phyloP scores from a whole-genome alignment of 2,888 invertebrate genomes.

The Nematopogon swammerdamellus region DNA sequence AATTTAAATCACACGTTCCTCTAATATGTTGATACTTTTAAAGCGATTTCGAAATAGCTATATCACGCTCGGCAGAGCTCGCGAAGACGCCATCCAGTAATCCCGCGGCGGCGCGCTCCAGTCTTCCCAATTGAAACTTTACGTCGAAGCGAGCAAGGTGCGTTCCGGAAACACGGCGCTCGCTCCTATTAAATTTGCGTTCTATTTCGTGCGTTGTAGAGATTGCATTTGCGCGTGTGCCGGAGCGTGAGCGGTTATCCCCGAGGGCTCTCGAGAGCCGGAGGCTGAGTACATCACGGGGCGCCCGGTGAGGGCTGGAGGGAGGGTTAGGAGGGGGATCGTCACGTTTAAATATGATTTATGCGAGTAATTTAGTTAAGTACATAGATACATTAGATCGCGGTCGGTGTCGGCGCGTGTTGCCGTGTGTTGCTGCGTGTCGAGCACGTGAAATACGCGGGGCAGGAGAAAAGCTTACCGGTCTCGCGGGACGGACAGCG shows the following conservation, averaged over 20 bases:
- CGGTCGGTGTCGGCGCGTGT: neutral
- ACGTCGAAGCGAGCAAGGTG: neutral
- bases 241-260: neutral
- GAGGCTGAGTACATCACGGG: slow-evolving; percentile 12
- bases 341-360: slow-evolving; percentile 55
- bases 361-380: slow-evolving; percentile 55
- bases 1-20: neutral
- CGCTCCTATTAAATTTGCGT: neutral
- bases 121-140: neutral
- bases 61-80: neutral
- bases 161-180: neutral
- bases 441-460: no score
- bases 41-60: neutral
- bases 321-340: slow-evolving; percentile 21
- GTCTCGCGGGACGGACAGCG: neutral
- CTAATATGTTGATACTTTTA: neutral
- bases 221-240: neutral
- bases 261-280: slow-evolving; percentile 6
- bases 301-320: slow-evolving; percentile 18
- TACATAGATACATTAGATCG: slow-evolving; percentile 42
- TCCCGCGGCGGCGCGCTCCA: neutral
- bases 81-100: neutral
- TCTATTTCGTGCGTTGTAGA: neutral
- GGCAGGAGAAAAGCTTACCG: neutral
- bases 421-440: neutral